phyloP scores from a whole-genome alignment of 2,113 vertebrate genomes.

The Hyla sarda region DNA sequence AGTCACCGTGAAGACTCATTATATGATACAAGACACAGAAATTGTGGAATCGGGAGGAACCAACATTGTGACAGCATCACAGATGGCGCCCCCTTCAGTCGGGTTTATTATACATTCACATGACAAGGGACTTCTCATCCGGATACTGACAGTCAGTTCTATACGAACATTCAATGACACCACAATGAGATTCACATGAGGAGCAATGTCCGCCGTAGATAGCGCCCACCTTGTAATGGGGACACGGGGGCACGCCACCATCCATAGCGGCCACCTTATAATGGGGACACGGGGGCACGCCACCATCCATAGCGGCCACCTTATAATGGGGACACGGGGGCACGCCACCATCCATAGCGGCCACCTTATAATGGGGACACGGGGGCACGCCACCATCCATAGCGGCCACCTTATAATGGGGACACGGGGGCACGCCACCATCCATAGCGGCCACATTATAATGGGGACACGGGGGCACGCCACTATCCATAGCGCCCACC shows the following conservation, averaged over 20 bases:
- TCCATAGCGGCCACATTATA: background rate
- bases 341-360: too few relatives aligned
- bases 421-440: too few relatives aligned
- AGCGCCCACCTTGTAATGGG: background rate
- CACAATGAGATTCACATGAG: background rate
- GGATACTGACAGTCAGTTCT: too few relatives aligned
- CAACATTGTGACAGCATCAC: background rate
- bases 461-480: too few relatives aligned
- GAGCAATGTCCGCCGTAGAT: background rate
- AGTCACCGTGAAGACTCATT: background rate
- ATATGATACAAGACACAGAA: background rate
- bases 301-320: accelerated
- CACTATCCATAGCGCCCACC: accelerated
- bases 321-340: background rate
- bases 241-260: too few relatives aligned
- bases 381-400: too few relatives aligned
- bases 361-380: background rate
- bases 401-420: background rate
- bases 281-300: too few relatives aligned
- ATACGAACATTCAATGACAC: background rate
- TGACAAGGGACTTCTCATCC: slow-evolving; percentile 18
- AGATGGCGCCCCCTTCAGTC: too few relatives aligned
- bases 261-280: background rate
- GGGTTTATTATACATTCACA: slow-evolving; percentile 16
- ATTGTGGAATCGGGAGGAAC: background rate